Evolutionary conservation across 2,888 invertebrate genomes (phyloP), one percentile per base, ranked within the genome.

Genomic region (Eutolmus rufibarbis): DNA sequence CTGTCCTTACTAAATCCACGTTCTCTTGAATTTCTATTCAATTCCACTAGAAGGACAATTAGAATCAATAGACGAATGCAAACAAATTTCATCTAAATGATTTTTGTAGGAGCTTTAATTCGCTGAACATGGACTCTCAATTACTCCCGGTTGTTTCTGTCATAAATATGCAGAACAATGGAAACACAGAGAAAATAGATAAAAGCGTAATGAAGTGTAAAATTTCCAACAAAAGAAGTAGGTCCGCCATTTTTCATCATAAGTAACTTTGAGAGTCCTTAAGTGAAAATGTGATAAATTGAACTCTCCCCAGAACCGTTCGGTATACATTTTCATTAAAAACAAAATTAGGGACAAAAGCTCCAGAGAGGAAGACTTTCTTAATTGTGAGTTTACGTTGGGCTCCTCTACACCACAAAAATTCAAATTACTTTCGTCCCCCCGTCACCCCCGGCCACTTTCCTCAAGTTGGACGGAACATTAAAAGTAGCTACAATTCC

Each of bases 281-380:
- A 28, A 81, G 81, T 31, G 56, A 31, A 51, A 81, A 81, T 43
- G 34, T 81, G 56, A 81, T 81, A 43, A 81, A 81, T 81, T 56
- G 81, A 81, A 81, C 81, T 81, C 51, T 81, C 81, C n/a, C 78
- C 16, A 56, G 34, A 66, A 23, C 46, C 81, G 51, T 81, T 81
- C 34, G 81, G 51, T 51, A 81, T 81, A 81, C 46, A 81, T 81
- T 81, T 56, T 81, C 51, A 81, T 81, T 81, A 81, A 66, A 66
- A 66, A 66, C 34, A 56, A 28, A 78, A 78, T 78, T 78, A 40
- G 23, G 43, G 40, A 40, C 43, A 78, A 78, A 78, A 78, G 23
- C 78, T 78, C 46, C 14, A 78, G 40, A 43, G 46, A 78, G 78
- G 19, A 43, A 43, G 34, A 43, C 78, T 43, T 23, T 78, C 78